Evolutionary conservation across 2,888 invertebrate genomes (phyloP).

Genomic region (Blera fallax): DNA sequence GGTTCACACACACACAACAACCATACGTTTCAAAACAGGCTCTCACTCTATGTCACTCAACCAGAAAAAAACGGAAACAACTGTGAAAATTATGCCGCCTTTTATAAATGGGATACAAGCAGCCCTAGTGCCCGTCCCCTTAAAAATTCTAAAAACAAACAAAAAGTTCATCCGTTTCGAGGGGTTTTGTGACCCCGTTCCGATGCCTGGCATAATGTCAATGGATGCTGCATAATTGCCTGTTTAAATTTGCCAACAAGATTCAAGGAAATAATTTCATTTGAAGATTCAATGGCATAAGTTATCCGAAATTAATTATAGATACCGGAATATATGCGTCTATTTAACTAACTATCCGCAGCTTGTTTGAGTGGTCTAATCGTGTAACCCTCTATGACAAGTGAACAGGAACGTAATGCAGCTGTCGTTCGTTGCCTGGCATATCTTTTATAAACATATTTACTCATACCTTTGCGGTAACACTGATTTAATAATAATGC

Average conservation of each 20-base stretch:
- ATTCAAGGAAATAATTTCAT: slow-evolving; percentile 13
- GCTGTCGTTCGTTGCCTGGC: slow-evolving; percentile 30
- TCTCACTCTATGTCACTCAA: slow-evolving; percentile 47
- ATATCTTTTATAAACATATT: slow-evolving; percentile 9
- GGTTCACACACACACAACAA: slow-evolving; percentile 17
- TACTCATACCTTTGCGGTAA: slow-evolving; percentile 46
- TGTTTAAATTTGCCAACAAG: not conserved
- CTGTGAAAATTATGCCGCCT: slow-evolving; percentile 60
- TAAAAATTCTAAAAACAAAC: slow-evolving; percentile 37
- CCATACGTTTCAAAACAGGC: slow-evolving; percentile 2
- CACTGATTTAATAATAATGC: slow-evolving; percentile 60
- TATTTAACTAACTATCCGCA: not conserved
- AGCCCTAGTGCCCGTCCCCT: slow-evolving; percentile 7
- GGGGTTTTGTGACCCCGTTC: slow-evolving; percentile 40
- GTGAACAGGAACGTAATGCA: slow-evolving; percentile 52
- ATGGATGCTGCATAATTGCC: slow-evolving; percentile 40
- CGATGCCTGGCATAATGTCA: slow-evolving; percentile 30
- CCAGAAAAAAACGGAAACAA: slow-evolving; percentile 53
- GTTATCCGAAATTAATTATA: not conserved
- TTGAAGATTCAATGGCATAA: slow-evolving; percentile 20
- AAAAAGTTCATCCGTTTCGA: slow-evolving; percentile 29
- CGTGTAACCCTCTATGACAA: slow-evolving; percentile 37
- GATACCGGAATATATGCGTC: too few relatives aligned
- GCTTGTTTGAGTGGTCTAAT: slow-evolving; percentile 33
- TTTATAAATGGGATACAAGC: slow-evolving; percentile 36